phyloP scores from a whole-genome alignment of 2,888 invertebrate genomes.

The Dryadula phaetusa region DNA sequence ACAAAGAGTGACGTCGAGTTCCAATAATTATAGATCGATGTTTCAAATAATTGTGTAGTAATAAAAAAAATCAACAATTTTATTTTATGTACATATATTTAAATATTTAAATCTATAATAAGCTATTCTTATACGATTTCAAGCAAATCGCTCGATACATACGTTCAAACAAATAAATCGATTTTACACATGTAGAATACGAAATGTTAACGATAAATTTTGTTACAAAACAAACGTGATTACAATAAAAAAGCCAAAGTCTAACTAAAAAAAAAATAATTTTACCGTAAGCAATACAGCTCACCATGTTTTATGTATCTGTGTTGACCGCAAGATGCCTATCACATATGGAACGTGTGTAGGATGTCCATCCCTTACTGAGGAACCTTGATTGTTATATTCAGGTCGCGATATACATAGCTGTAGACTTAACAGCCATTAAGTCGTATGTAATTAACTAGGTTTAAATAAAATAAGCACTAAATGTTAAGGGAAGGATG shows the following conservation, averaged over 20 bases:
- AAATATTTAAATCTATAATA: no score
- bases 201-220: slow-evolving; percentile 20
- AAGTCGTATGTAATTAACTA: neutral
- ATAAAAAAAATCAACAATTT: no score
- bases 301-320: slow-evolving; percentile 36
- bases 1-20: no score
- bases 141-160: neutral
- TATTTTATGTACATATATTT: no score
- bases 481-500: no score
- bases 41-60: no score
- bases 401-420: neutral
- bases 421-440: neutral
- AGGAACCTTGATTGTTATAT: neutral
- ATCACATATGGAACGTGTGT: slow-evolving; percentile 28
- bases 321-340: slow-evolving; percentile 29
- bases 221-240: slow-evolving; percentile 21
- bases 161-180: slow-evolving; percentile 8
- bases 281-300: slow-evolving; percentile 32
- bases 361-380: slow-evolving; percentile 24
- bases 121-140: no score
- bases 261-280: neutral
- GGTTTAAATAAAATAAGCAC: no score
- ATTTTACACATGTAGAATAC: slow-evolving; percentile 5
- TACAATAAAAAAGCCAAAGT: neutral
- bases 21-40: no score